These are phyloP conservation scores for Drosophila hydei DNA, from an alignment of 1,140 invertebrate genomes.

Conservation along the genomic window DNA sequence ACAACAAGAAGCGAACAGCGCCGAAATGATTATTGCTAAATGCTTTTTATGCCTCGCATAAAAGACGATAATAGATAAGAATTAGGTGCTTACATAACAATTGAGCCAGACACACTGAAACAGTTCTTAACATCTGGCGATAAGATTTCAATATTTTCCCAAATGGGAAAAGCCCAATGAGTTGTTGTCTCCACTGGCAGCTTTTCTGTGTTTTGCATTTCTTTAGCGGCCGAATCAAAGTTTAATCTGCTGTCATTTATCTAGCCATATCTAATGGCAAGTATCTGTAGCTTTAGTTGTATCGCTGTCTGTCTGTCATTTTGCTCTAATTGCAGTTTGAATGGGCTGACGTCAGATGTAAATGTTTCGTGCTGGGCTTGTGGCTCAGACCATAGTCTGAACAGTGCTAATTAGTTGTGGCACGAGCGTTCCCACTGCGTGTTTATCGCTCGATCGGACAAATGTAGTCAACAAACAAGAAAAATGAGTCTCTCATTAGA, in stretches of 20 bases:
- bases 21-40: constrained; percentile 38
- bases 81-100: constrained; percentile 27
- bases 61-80: constrained; percentile 8
- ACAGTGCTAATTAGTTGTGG: constrained; percentile 72
- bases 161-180: constrained; percentile 18
- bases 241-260: constrained; percentile 37
- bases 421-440: constrained; percentile 52
- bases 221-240: constrained; percentile 22
- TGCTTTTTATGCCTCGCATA: constrained; percentile 30
- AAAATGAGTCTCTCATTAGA: constrained; percentile 23
- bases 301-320: constrained; percentile 1
- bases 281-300: constrained; percentile 43
- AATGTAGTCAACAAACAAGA: background rate
- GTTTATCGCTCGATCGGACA: constrained; percentile 65
- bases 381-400: constrained; percentile 27
- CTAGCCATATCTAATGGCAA: constrained; percentile 50
- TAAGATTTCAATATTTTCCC: constrained; percentile 6
- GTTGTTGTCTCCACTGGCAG: constrained; percentile 11
- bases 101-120: background rate
- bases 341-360: constrained; percentile 60
- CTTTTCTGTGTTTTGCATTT: background rate
- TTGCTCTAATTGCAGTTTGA: constrained; percentile 61
- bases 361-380: constrained; percentile 15
- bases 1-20: constrained; percentile 31
- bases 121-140: constrained; percentile 12